phyloP scores from a whole-genome alignment of 2,113 vertebrate genomes.

The Cyanistes caeruleus region DNA sequence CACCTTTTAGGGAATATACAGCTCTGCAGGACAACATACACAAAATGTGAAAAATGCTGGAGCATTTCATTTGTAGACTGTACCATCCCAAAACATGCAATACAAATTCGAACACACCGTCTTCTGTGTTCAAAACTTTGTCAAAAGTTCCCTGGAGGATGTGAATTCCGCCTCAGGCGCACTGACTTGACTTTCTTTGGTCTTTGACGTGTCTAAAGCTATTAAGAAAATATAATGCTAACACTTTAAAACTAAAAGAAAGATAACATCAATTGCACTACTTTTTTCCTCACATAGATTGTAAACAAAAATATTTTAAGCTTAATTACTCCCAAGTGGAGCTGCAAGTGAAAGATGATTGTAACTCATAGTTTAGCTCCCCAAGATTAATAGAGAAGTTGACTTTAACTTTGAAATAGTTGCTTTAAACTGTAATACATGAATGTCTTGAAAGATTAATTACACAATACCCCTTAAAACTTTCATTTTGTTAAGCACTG shows the following conservation, averaged over 20 bases:
- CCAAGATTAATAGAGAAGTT: background rate
- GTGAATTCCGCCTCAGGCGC: slow-evolving; percentile 30
- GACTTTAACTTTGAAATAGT: background rate
- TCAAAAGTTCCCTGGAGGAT: slow-evolving; percentile 31
- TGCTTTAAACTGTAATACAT: background rate
- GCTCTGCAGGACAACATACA: background rate
- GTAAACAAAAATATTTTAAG: slow-evolving; percentile 24
- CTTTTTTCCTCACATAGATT: background rate
- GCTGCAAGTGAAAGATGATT: background rate
- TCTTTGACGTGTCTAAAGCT: slow-evolving; percentile 25
- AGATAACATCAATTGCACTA: slow-evolving; percentile 23
- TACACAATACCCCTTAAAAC: background rate
- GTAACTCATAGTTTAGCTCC: background rate
- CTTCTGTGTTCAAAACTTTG: background rate
- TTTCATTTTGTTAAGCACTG: background rate
- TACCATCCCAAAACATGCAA: background rate
- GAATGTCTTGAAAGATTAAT: background rate
- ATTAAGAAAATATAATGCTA: slow-evolving; percentile 15
- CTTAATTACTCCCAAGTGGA: background rate
- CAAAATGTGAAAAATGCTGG: background rate
- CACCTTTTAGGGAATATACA: background rate
- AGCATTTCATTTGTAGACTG: background rate
- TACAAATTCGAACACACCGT: slow-evolving; percentile 14
- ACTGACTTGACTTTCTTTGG: slow-evolving; percentile 6
- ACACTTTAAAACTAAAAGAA: slow-evolving; percentile 23